Evolutionary conservation across 2,113 vertebrate species (phyloP), one percentile per base, ranked within the genome.

Genomic region (Entosphenus tridentatus): DNA sequence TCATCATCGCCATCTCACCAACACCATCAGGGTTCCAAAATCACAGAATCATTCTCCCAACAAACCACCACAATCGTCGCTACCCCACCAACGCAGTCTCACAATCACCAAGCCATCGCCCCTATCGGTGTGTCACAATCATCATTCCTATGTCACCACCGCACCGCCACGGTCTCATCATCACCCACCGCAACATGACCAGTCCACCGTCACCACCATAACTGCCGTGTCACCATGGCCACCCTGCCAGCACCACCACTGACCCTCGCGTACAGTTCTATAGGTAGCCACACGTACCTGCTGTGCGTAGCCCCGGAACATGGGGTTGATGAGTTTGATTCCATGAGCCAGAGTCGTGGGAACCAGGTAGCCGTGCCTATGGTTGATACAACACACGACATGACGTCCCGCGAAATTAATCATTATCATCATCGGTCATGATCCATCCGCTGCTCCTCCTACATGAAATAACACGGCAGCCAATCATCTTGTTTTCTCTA

Each of bases 271-370:
- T 67, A 57, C 70, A 57, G 67, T 70, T 55, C 67, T 7, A 11
- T n/a, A 56, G 65, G 11, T 54, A 67, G 55, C 57, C 55, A 17
- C 12, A 57, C 82, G 75, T 81, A 98, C 93, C 93, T 98, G 93
- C 79, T 98, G 93, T 16, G 93, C 88, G 17, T 96, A 98, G 75
- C 93, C 93, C 70, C 93, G 86, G 79, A 98, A 98, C 89, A 97
- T 90, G 54, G 93, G 93, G 77, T 98, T 98, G 74, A 98, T 85
- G 67, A 98, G 81, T 78, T 97, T 98, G 79, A 98, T 97, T 71
- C 90, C 89, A 4, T 98, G 90, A 57, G 88, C 95, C 9, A 98
- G 81, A 74, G 83, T 90, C 78, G 89, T 95, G 17, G 93, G 93
- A 68, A 97, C 83, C 57, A 98, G 89, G 1, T 96, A 98, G 78